Evolutionary conservation across 1,140 invertebrate genomes (phyloP).

Genomic region (Atta texana): DNA sequence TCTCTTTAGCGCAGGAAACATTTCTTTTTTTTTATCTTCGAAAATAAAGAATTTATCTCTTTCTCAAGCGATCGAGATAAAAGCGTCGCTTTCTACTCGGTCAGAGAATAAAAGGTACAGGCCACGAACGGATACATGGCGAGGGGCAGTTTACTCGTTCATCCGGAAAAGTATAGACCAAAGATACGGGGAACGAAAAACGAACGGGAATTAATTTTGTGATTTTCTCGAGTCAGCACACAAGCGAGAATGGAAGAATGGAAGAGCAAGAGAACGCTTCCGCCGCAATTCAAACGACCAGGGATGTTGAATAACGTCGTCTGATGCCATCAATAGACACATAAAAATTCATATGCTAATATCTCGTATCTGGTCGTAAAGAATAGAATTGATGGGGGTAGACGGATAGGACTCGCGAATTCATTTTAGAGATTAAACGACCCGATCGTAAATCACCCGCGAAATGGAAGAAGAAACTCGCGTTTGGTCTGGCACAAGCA

Average conservation of each 20-base stretch:
- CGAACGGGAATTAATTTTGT: conserved; percentile 38
- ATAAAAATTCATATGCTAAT: conserved; percentile 52
- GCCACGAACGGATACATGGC: neutral
- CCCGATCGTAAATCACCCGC: conserved; percentile 48
- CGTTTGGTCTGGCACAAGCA: neutral
- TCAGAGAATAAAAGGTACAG: conserved; percentile 13
- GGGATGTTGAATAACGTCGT: neutral
- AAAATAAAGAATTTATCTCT: conserved; percentile 52
- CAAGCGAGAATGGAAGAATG: neutral
- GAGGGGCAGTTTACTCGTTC: conserved; percentile 24
- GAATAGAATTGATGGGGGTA: neutral
- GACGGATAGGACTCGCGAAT: conserved; percentile 14
- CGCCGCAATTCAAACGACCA: neutral
- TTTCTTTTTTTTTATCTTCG: conserved; percentile 28
- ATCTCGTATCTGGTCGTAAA: neutral
- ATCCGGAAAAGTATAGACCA: conserved; percentile 35
- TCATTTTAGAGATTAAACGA: conserved; percentile 39
- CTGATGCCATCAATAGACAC: conserved; percentile 27
- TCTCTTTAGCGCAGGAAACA: neutral
- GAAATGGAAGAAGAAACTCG: conserved; percentile 41
- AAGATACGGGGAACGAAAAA: conserved; percentile 5
- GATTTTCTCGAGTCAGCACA: conserved; percentile 33
- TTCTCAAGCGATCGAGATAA: conserved; percentile 39
- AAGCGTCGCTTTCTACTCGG: conserved; percentile 25
- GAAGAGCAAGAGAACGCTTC: neutral